Evolutionary conservation across 2,113 vertebrate genomes (phyloP), one percentile per base, ranked within the genome.

Genomic region (Psophia crepitans): DNA sequence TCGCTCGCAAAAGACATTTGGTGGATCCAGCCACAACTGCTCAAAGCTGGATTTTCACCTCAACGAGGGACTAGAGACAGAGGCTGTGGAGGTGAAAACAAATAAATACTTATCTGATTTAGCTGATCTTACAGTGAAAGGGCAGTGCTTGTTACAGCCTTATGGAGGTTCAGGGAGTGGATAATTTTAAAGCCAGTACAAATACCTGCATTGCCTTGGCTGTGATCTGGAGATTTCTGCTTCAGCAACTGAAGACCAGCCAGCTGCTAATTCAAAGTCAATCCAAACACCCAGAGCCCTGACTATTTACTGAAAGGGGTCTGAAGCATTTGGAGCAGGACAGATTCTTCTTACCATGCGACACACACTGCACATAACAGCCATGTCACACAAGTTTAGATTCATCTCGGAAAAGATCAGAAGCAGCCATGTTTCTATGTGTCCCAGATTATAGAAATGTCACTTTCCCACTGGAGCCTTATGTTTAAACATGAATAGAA

Each of bases 261-360:
- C 80, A 95, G 69, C 43, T 84, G 77, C 84, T 94, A 91, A 96
- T 77, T 91, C 75, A 73, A 73, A 95, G n/a, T 58, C 78, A 81
- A 91, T 65, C 92, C 80, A 80, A 90, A 70, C 58, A 81, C 21
- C 39, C 60, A 90, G 43, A 89, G 20, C 56, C 21, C 48, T 82
- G 54, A 30, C 12, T 91, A 11, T 84, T 90, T 94, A 66, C 51
- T 37, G 43, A 91, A 78, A 87, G 5, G 35, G 43, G 18, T 12
- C 64, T 66, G 82, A 80, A 92, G n/a, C 15, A 21, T 30, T 61
- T 58, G 32, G 26, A 86, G 20, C 9, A 78, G 20, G 54, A 78
- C 30, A 87, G 46, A 46, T 86, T 66, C 58, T 83, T 83, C 54
- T 89, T 16, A 46, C 44, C 7, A 4, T 56, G 33, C 3, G 10